These are phyloP conservation scores for Cephus runcator DNA, from an alignment of 2,888 invertebrate genomes.

Conservation along the genomic window DNA sequence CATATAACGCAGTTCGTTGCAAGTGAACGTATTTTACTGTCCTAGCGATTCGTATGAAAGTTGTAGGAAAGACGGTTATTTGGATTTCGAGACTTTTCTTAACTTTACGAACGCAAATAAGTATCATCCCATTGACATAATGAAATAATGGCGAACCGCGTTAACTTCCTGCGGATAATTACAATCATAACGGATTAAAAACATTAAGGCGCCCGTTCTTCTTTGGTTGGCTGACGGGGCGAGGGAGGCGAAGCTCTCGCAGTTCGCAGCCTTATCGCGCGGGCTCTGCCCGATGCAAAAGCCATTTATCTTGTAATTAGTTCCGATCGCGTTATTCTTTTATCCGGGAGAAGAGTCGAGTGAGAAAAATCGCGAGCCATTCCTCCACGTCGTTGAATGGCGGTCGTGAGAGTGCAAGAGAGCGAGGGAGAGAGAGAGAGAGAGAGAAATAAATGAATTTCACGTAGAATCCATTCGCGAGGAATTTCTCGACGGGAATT, in stretches of 20 bases:
- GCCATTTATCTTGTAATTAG: conserved; percentile 50
- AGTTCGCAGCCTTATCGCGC: conserved; percentile 34
- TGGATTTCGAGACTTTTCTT: too few species aligned
- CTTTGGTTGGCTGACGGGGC: conserved; percentile 5
- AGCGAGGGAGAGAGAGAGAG: too few species aligned
- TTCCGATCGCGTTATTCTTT: conserved; percentile 39
- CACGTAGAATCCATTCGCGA: too few species aligned
- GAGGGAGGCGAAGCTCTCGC: background rate
- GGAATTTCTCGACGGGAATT: too few species aligned
- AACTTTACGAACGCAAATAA: too few species aligned
- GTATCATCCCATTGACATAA: too few species aligned
- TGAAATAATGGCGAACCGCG: background rate
- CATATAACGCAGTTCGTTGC: background rate
- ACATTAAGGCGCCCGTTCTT: conserved; percentile 11
- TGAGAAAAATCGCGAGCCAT: conserved; percentile 14
- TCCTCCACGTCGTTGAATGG: background rate
- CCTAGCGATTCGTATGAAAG: too few species aligned
- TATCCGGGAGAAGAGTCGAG: conserved; percentile 10
- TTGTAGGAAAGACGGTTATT: too few species aligned
- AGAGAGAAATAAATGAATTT: too few species aligned
- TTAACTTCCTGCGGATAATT: background rate
- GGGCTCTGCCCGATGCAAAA: conserved; percentile 25
- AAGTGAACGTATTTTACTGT: background rate
- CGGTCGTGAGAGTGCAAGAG: too few species aligned
- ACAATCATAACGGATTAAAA: conserved; percentile 6